Percentiles rank a stretch among this genome's conserved stretches.
These are phyloP conservation scores for Ellobium chinense DNA, from an alignment of 2,888 invertebrate genomes.

Conservation along the genomic window DNA sequence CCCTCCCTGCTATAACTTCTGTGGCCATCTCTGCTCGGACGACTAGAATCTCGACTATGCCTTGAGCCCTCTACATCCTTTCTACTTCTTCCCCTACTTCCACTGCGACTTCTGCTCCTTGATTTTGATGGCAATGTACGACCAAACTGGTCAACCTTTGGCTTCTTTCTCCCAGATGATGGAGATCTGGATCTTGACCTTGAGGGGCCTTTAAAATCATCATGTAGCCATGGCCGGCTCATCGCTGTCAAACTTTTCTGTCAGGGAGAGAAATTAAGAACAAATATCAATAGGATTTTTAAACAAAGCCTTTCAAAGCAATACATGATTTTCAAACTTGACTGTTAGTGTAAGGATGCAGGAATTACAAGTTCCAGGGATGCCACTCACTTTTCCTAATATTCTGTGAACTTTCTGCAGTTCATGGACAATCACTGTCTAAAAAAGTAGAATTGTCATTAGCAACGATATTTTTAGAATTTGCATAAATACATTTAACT, in stretches of 20 bases:
- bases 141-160: constrained; percentile 18
- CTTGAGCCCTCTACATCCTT: not conserved
- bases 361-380: too few relatives aligned
- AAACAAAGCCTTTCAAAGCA: too few relatives aligned
- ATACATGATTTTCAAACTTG: too few relatives aligned
- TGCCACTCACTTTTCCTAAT: too few relatives aligned
- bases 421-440: too few relatives aligned
- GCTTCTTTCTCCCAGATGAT: not conserved
- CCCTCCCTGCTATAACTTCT: constrained; percentile 6
- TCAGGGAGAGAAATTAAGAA: too few relatives aligned
- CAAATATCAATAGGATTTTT: too few relatives aligned
- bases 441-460: too few relatives aligned
- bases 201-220: not conserved
- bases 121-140: constrained; percentile 13
- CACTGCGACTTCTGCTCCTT: constrained; percentile 34
- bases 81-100: not conserved
- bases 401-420: too few relatives aligned
- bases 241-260: not conserved
- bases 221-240: constrained; percentile 29
- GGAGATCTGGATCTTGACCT: constrained; percentile 4
- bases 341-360: too few relatives aligned
- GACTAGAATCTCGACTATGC: constrained; percentile 7
- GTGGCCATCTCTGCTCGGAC: not conserved
- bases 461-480: too few relatives aligned
- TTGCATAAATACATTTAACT: too few relatives aligned